Evolutionary conservation across 2,888 invertebrate species (phyloP).

Genomic region (Ctenicera cuprea): DNA sequence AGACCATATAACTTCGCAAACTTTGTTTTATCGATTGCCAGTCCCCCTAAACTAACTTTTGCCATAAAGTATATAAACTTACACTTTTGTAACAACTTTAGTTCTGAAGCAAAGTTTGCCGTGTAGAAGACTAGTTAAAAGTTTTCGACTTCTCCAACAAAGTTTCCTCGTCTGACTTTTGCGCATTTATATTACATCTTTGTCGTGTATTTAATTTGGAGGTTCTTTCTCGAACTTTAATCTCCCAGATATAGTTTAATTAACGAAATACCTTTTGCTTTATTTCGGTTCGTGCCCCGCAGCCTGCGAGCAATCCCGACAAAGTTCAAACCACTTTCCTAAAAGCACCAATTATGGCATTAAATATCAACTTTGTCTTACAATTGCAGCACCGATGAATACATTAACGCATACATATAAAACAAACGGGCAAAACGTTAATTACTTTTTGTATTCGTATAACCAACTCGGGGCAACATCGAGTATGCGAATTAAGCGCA

Average conservation of each 20-base stretch:
- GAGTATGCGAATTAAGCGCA: constrained; percentile 7
- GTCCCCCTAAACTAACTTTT: constrained; percentile 71
- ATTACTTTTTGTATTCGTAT: constrained; percentile 35
- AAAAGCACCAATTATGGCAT: constrained; percentile 51
- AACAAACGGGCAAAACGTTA: constrained; percentile 19
- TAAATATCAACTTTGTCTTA: constrained; percentile 42
- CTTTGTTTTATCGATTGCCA: constrained; percentile 59
- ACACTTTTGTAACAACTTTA: constrained; percentile 74
- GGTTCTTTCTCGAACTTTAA: constrained; percentile 66
- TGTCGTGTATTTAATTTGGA: constrained; percentile 63
- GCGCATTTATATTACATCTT: constrained; percentile 59
- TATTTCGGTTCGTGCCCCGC: constrained; percentile 56
- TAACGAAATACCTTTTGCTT: constrained; percentile 66
- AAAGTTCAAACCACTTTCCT: constrained; percentile 49
- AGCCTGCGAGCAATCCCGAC: constrained; percentile 28
- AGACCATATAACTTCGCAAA: constrained; percentile 59
- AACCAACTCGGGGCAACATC: background rate
- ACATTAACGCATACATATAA: constrained; percentile 39
- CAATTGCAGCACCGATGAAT: constrained; percentile 32
- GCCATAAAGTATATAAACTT: constrained; percentile 74
- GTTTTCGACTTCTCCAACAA: constrained; percentile 61
- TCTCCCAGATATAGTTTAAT: constrained; percentile 67
- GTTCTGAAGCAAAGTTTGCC: constrained; percentile 69
- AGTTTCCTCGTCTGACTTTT: constrained; percentile 61
- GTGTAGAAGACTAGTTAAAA: constrained; percentile 70